A percentile compares a stretch with the other conserved stretches of the same genome.
phyloP scores from a whole-genome alignment of 2,888 invertebrate genomes.

The Zhuqinia jingwanae region DNA sequence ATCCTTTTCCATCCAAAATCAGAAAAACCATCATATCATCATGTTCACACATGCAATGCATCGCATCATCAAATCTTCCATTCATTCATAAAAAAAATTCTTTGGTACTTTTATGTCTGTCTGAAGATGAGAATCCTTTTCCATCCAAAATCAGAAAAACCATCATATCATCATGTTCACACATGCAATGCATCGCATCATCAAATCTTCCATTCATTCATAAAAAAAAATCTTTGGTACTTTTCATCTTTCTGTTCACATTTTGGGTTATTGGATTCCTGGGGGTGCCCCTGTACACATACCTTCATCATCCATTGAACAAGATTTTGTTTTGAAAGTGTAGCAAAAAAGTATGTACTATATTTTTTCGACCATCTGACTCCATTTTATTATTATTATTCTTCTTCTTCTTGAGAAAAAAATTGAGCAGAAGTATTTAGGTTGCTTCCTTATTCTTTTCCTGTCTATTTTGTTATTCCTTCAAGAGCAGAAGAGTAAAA shows the following conservation, averaged over 20 bases:
- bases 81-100: conserved; percentile 35
- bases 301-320: not conserved
- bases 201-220: conserved; percentile 28
- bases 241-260: not conserved
- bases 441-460: conserved; percentile 15
- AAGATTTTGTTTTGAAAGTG: too few species aligned
- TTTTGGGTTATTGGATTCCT: not conserved
- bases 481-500: too few species aligned
- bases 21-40: conserved; percentile 17
- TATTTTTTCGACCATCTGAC: conserved; percentile 16
- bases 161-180: conserved; percentile 19
- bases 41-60: conserved; percentile 25
- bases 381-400: not conserved
- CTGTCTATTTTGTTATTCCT: not conserved
- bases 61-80: not conserved
- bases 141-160: not conserved
- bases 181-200: conserved; percentile 13
- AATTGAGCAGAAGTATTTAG: not conserved
- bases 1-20: too few species aligned
- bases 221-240: not conserved
- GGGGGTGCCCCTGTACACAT: not conserved
- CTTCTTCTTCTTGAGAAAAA: not conserved
- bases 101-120: not conserved
- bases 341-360: too few species aligned
- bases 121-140: too few species aligned